phyloP scores from a whole-genome alignment of 2,888 invertebrate species.

The Crocallis elinguaria region DNA sequence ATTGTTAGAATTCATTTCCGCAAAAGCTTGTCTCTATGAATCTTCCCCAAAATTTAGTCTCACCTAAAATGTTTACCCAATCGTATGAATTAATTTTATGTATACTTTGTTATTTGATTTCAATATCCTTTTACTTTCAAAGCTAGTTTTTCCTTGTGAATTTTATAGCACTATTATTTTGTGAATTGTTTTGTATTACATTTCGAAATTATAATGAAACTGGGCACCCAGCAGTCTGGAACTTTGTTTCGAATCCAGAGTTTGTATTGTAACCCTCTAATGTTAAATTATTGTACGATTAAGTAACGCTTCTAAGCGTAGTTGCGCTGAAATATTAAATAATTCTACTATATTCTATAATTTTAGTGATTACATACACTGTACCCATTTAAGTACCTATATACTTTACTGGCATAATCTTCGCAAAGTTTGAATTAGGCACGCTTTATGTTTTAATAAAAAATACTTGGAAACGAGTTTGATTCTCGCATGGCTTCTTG shows the following conservation, averaged over 20 bases:
- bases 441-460: constrained; percentile 63
- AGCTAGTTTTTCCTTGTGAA: constrained; percentile 2
- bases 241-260: constrained; percentile 70
- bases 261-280: constrained; percentile 69
- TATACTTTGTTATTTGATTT: not conserved
- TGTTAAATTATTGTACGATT: constrained; percentile 75
- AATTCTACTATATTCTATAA: constrained; percentile 79
- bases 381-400: constrained; percentile 78
- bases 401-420: constrained; percentile 78
- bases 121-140: not conserved
- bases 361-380: constrained; percentile 80
- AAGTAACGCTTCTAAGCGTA: constrained; percentile 81
- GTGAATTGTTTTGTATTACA: not conserved
- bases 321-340: constrained; percentile 74
- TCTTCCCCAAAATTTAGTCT: constrained; percentile 55
- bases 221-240: constrained; percentile 72
- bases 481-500: constrained; percentile 77
- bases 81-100: constrained; percentile 9
- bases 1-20: constrained; percentile 73
- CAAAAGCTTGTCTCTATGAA: constrained; percentile 65
- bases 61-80: constrained; percentile 26
- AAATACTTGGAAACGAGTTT: constrained; percentile 53
- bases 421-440: constrained; percentile 69
- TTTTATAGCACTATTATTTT: constrained; percentile 1
- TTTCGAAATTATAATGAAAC: constrained; percentile 34